Percentiles rank a stretch among this genome's conserved stretches.
These are phyloP conservation scores for Rhinichthys klamathensis DNA, from an alignment of 2,113 vertebrate species.

Conservation along the genomic window DNA sequence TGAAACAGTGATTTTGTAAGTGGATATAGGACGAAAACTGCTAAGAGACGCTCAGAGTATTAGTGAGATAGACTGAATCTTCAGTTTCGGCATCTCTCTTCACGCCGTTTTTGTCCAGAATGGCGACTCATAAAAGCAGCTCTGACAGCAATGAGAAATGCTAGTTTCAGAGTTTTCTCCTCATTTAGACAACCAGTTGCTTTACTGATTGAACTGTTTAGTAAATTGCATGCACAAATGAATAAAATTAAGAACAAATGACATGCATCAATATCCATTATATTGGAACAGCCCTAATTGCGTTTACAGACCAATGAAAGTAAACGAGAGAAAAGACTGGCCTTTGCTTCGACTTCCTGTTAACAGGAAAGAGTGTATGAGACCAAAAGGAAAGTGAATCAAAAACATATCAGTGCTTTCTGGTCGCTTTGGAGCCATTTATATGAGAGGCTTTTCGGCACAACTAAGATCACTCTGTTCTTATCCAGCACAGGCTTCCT, in stretches of 20 bases:
- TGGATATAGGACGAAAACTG: neutral
- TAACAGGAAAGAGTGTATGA: neutral
- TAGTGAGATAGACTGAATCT: neutral
- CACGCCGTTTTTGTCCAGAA: neutral
- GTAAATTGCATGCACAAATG: neutral
- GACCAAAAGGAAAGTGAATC: conserved; percentile 12
- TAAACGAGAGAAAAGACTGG: neutral
- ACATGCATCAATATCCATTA: neutral
- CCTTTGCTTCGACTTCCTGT: neutral
- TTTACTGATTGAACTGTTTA: neutral
- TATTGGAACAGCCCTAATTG: neutral
- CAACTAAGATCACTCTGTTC: neutral
- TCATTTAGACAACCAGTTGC: neutral
- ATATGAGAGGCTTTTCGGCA: conserved; percentile 1
- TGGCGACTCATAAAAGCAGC: neutral
- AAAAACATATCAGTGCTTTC: conserved; percentile 27
- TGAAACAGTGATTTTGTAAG: neutral
- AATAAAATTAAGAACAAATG: neutral
- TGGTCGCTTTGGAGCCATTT: conserved; percentile 25
- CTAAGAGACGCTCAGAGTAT: neutral
- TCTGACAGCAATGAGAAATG: neutral
- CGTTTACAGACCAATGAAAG: neutral
- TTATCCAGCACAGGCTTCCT: conserved; percentile 18
- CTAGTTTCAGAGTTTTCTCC: neutral
- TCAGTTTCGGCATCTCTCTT: neutral